Conservation (phyloP, 2,113 vertebrate species). For the Lichenostomus cassidix region DNA sequence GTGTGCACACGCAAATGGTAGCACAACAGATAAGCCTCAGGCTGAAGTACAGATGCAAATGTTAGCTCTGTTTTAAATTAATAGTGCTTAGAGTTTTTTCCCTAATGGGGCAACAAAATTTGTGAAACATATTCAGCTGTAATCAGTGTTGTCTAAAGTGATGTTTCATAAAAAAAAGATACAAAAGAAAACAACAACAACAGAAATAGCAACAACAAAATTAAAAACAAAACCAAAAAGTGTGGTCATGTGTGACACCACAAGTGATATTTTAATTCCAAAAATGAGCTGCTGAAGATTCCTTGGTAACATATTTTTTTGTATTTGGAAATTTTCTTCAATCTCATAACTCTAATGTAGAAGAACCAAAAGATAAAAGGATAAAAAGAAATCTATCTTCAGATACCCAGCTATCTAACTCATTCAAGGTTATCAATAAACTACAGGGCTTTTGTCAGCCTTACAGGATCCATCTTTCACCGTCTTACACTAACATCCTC, state of each 20-base stretch:
- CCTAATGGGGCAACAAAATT: background rate
- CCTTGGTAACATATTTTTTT: background rate
- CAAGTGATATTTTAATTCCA: background rate
- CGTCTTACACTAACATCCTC: background rate
- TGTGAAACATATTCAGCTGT: background rate
- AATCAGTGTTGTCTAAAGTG: background rate
- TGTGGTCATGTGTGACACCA: background rate
- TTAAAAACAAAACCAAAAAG: background rate
- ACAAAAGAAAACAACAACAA: background rate
- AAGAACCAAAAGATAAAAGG: background rate
- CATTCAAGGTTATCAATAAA: background rate
- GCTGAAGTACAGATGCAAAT: background rate
- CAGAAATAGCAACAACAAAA: background rate
- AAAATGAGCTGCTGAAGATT: background rate
- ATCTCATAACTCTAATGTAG: background rate
- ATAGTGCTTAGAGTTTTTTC: accelerated
- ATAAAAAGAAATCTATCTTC: background rate
- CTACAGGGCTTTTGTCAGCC: background rate
- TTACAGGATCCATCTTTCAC: background rate
- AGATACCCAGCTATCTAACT: background rate
- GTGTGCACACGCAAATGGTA: background rate
- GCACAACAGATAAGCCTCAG: background rate
- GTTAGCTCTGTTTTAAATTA: background rate
- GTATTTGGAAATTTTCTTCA: background rate
- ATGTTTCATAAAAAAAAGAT: background rate